A percentile compares a stretch with the other conserved stretches of the same genome.
Evolutionary conservation across 2,113 vertebrate genomes (phyloP).

Genomic region (Myotis lucifugus): DNA sequence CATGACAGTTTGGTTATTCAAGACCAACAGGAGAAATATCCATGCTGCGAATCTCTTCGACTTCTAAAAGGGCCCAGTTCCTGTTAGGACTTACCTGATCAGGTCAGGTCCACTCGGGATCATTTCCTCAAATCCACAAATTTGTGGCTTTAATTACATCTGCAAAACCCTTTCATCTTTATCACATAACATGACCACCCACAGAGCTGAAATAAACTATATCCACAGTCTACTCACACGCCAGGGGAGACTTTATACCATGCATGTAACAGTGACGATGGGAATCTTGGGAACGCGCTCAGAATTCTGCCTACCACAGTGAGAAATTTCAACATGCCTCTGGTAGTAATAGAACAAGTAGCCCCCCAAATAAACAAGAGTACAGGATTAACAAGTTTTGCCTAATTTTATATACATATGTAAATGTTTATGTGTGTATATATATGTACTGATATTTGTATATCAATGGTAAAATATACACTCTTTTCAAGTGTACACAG

Average conservation of each 20-base stretch:
- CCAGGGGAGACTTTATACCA: neutral
- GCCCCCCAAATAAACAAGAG: neutral
- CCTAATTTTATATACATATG: neutral
- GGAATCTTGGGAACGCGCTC: neutral
- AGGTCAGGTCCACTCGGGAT: neutral
- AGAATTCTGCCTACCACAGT: neutral
- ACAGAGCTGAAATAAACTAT: neutral
- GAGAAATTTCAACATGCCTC: neutral
- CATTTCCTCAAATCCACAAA: conserved; percentile 44
- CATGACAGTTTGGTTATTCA: neutral
- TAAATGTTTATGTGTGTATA: too few relatives aligned
- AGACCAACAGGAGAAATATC: neutral
- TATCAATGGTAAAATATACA: neutral
- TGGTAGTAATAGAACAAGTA: conserved; percentile 17
- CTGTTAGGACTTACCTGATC: neutral
- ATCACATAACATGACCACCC: neutral
- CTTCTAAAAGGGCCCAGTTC: conserved; percentile 8
- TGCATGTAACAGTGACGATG: neutral
- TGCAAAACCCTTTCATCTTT: conserved; percentile 14
- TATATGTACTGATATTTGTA: too few relatives aligned
- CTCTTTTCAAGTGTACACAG: conserved; percentile 23
- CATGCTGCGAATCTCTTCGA: neutral
- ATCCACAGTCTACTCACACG: neutral
- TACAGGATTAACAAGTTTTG: neutral
- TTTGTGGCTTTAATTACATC: neutral